These are phyloP conservation scores for Lontra canadensis DNA, from an alignment of 2,113 vertebrate genomes.

Conservation along the genomic window DNA sequence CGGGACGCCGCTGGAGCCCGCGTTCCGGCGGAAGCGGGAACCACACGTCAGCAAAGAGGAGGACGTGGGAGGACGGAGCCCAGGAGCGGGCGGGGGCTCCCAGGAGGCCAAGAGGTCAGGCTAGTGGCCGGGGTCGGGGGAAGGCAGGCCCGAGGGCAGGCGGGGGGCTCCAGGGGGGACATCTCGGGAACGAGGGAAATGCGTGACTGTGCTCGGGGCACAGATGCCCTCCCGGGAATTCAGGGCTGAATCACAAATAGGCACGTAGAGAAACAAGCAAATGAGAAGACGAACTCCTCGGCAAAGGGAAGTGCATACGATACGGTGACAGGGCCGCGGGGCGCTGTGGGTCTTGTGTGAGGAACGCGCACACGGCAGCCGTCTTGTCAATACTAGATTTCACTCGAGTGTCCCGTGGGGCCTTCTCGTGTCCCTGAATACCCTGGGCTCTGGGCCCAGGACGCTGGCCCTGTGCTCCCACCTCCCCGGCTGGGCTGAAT, in stretches of 20 bases:
- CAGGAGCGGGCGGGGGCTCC: no score
- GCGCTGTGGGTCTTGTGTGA: neutral
- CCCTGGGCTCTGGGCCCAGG: neutral
- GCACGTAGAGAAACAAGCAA: neutral
- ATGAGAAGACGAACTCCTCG: neutral
- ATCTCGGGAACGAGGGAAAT: neutral
- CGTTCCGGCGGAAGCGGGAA: no score
- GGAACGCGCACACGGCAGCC: rapidly evolving
- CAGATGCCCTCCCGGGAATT: neutral
- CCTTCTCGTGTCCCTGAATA: neutral
- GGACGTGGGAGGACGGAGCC: no score
- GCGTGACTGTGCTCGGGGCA: rapidly evolving
- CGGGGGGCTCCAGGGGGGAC: no score
- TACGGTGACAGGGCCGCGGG: rapidly evolving
- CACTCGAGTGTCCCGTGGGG: rapidly evolving
- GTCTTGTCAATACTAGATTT: rapidly evolving
- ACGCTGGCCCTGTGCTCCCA: neutral
- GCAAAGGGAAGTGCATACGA: no score
- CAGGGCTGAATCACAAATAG: neutral
- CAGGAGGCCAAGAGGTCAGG: no score
- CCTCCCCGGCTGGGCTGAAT: neutral
- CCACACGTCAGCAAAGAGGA: no score
- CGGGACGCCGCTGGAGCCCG: no score
- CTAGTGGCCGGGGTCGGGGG: neutral
- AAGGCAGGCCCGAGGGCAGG: neutral